Percentiles rank a stretch among this genome's conserved stretches.
These are phyloP conservation scores for Hypolimnas misippus DNA, from an alignment of 2,888 invertebrate species.

Conservation along the genomic window DNA sequence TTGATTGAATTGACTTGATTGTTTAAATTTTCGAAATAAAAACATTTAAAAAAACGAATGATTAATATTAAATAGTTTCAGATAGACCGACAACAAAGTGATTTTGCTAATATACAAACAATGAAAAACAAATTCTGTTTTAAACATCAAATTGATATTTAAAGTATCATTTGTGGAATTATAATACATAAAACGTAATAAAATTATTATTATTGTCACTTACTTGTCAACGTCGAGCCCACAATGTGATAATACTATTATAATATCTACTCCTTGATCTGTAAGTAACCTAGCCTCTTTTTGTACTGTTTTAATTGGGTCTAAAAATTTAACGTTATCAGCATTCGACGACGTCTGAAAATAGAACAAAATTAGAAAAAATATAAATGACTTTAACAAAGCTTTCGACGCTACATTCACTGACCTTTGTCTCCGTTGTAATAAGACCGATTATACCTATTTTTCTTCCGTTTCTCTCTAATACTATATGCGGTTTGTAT, in stretches of 20 bases:
- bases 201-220: constrained; percentile 47
- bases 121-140: no score
- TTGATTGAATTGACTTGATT: no score
- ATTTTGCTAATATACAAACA: no score
- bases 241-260: constrained; percentile 92
- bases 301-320: constrained; percentile 86
- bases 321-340: constrained; percentile 85
- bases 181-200: no score
- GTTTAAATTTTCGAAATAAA: no score
- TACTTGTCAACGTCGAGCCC: constrained; percentile 87
- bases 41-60: no score
- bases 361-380: not conserved
- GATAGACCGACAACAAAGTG: no score
- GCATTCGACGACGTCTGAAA: constrained; percentile 84
- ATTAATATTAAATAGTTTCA: no score
- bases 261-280: constrained; percentile 88
- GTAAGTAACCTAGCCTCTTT: constrained; percentile 85
- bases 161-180: no score
- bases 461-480: constrained; percentile 86
- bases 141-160: no score
- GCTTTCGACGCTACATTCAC: not conserved
- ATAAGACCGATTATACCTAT: constrained; percentile 93
- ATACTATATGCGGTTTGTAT: constrained; percentile 85
- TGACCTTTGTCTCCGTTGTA: constrained; percentile 86
- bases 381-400: not conserved